Conservation (phyloP, 2,797 vertebrate genomes). For the Argyrosomus regius region DNA sequence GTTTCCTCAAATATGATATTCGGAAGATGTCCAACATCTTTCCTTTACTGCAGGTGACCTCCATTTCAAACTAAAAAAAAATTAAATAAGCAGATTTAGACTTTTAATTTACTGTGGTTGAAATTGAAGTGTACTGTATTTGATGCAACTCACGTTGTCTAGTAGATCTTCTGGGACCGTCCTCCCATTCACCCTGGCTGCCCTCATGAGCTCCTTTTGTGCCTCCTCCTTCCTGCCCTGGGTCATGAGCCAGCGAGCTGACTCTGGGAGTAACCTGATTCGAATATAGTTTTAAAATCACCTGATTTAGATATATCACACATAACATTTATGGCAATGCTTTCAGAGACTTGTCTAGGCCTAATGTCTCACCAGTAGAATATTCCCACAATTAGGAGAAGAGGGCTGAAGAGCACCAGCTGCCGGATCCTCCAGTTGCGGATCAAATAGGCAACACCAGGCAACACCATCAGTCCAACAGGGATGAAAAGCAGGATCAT, state of each 20-base stretch:
- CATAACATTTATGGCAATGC: neutral
- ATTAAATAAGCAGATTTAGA: too few species aligned
- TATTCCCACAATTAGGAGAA: conserved; percentile 76
- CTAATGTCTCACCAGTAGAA: conserved; percentile 78
- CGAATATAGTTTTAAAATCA: neutral
- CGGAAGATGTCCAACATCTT: conserved; percentile 77
- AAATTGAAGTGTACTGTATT: neutral
- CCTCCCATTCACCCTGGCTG: conserved; percentile 79
- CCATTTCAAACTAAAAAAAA: too few species aligned
- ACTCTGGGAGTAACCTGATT: conserved; percentile 87
- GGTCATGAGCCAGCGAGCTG: conserved; percentile 87
- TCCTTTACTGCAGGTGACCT: conserved; percentile 42
- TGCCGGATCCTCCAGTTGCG: conserved; percentile 90
- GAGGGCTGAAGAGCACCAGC: conserved; percentile 80
- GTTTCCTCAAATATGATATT: too few species aligned
- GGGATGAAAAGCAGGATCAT: conserved; percentile 82
- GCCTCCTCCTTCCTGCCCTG: conserved; percentile 82
- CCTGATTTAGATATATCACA: too few species aligned
- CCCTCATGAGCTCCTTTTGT: conserved; percentile 81
- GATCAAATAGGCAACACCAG: conserved; percentile 86
- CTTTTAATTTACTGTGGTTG: too few species aligned
- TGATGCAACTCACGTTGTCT: conserved; percentile 75
- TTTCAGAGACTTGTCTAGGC: neutral
- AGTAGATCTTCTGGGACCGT: conserved; percentile 77
- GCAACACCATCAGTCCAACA: conserved; percentile 84